Percentiles rank a stretch among this genome's conserved stretches.
These are phyloP conservation scores for Iphiclides podalirius DNA, from an alignment of 2,888 invertebrate genomes.

Conservation along the genomic window DNA sequence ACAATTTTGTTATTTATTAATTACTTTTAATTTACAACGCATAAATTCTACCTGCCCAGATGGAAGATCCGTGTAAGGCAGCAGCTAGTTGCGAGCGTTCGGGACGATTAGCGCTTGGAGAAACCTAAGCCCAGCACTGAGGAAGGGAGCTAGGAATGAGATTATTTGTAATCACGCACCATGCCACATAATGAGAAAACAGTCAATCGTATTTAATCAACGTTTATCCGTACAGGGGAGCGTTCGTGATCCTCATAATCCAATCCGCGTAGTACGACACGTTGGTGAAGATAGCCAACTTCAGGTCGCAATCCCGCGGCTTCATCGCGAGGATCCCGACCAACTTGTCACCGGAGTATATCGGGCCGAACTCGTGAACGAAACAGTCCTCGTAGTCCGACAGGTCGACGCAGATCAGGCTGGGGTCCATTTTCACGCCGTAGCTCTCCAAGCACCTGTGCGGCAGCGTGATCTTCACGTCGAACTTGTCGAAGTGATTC, in stretches of 20 bases:
- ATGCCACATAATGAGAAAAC: too few species aligned
- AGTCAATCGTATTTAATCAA: too few species aligned
- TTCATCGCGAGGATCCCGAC: slow-evolving; percentile 53
- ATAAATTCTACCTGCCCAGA: too few species aligned
- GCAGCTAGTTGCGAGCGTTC: too few species aligned
- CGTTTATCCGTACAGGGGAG: slow-evolving; percentile 30
- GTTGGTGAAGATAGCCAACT: slow-evolving; percentile 41
- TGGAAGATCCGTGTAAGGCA: too few species aligned
- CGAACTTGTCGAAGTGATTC: slow-evolving; percentile 51
- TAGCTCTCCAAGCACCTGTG: slow-evolving; percentile 50
- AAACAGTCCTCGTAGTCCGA: slow-evolving; percentile 58
- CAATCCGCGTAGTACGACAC: slow-evolving; percentile 40
- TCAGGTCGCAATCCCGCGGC: slow-evolving; percentile 53
- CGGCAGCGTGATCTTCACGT: slow-evolving; percentile 34
- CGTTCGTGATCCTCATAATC: slow-evolving; percentile 36
- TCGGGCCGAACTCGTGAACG: slow-evolving; percentile 61
- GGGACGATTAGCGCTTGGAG: too few species aligned
- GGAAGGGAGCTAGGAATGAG: too few species aligned
- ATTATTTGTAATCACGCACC: too few species aligned
- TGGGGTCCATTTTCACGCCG: slow-evolving; percentile 46
- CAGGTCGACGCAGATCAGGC: slow-evolving; percentile 57
- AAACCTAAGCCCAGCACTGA: too few species aligned
- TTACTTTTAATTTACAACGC: too few species aligned
- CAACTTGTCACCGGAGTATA: slow-evolving; percentile 49
- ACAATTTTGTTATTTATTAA: too few species aligned